Conservation (phyloP, 2,797 vertebrate genomes). For the Poecilia wingei region DNA sequence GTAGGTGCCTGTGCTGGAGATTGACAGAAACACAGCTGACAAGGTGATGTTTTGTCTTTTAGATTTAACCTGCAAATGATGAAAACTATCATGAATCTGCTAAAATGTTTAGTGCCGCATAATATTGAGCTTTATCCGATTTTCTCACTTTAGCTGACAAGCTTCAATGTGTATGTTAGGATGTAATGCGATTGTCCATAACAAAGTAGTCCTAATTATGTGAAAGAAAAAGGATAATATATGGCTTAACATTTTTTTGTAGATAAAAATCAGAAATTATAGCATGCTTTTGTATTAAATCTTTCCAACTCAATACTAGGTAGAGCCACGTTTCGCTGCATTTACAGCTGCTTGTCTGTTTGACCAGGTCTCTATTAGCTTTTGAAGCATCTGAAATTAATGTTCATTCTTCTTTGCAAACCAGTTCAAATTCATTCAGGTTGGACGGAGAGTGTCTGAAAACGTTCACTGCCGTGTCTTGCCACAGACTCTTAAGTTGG, state of each 20-base stretch:
- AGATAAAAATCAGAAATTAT: not conserved
- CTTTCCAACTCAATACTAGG: not conserved
- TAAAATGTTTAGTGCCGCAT: not conserved
- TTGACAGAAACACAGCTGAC: constrained; percentile 53
- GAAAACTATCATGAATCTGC: not conserved
- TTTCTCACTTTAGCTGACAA: not conserved
- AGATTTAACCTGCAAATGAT: not conserved
- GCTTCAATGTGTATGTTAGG: not conserved
- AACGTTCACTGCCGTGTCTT: not conserved
- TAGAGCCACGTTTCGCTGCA: not conserved
- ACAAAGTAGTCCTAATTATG: not conserved
- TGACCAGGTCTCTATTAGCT: not conserved
- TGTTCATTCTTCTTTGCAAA: not conserved
- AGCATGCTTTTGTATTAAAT: not conserved
- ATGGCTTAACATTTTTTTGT: not conserved
- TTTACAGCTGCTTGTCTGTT: not conserved
- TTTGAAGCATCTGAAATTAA: not conserved
- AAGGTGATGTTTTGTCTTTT: constrained; percentile 56
- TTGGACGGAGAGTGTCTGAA: not conserved
- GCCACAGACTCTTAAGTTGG: not conserved
- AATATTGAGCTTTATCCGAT: not conserved
- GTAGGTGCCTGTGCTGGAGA: constrained; percentile 65
- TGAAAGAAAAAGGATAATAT: not conserved
- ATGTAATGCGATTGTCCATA: not conserved
- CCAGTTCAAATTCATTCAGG: not conserved